These are phyloP conservation scores for Epizoanthus ramosus DNA, from an alignment of 92 coral and sea anemone genomes.

Conservation along the genomic window DNA sequence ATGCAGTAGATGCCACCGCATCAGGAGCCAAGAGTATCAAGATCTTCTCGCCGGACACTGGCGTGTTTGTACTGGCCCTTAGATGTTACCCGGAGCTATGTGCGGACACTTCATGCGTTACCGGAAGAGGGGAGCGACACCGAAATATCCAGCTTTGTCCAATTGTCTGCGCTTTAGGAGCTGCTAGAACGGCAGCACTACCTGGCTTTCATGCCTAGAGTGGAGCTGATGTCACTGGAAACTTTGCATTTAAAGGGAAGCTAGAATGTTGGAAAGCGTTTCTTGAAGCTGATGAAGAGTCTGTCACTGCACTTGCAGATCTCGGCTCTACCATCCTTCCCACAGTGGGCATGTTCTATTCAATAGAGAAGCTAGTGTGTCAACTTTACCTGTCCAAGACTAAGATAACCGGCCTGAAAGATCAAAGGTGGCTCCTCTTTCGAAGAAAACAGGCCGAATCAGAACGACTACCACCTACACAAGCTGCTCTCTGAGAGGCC, in stretches of 20 bases:
- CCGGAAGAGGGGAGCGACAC: constrained; percentile 47
- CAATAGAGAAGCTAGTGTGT: constrained; percentile 47
- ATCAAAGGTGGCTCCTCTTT: constrained; percentile 45
- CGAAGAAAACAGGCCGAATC: constrained; percentile 57
- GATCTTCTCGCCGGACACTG: constrained; percentile 40
- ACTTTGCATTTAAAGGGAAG: constrained; percentile 49
- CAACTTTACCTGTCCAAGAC: no score
- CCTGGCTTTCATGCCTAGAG: constrained; percentile 55
- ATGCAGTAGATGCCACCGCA: background rate
- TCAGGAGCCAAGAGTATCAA: constrained; percentile 39
- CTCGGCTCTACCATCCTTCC: constrained; percentile 41
- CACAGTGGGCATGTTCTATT: constrained; percentile 31
- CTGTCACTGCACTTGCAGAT: constrained; percentile 39
- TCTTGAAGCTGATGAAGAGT: constrained; percentile 28
- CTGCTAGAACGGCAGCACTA: constrained; percentile 50
- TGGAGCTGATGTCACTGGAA: constrained; percentile 59
- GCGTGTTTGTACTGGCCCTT: background rate
- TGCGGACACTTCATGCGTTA: constrained; percentile 25
- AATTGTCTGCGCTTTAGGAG: constrained; percentile 40
- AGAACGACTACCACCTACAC: constrained; percentile 61
- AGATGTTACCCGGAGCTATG: constrained; percentile 46
- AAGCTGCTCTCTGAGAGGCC: constrained; percentile 52
- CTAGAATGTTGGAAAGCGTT: constrained; percentile 45
- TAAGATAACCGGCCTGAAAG: constrained; percentile 16
- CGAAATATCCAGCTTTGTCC: constrained; percentile 35